Base-by-base conservation (phyloP, 1,140 invertebrate genomes). In the Lordiphosa clarofinis region DNA sequence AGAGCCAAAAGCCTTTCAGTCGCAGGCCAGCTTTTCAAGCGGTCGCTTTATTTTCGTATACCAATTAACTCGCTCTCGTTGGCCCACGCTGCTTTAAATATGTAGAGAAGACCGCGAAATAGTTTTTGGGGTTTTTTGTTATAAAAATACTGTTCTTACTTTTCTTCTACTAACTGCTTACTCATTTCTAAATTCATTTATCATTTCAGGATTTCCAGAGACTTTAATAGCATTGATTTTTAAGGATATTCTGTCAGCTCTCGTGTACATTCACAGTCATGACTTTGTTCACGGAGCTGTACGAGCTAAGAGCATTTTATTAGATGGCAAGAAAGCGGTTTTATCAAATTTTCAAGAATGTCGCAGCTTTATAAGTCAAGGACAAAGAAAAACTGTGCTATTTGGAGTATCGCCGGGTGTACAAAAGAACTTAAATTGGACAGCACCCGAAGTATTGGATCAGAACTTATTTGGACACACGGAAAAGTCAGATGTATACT, bases 391-490 rank as follows among this genome's bases (percentile, higher is more conserved):
- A 65, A 91, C 89, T 49, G 91, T 90, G 10, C 90, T 97, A 10
- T 94, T 95, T 89, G 92, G 92, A 53, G 94, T 95, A 87, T 95
- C 96, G 4, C 89, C 91, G 1, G 92, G 92, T 21, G 93, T 92
- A 35, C 90, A 92, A 53, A 90, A 92, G 28, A 94, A 95, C 84
- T 88, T 97, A 1, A 95, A 96, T 88, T 97, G 96, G 95, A 90
- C 96, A 2, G 96, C 95, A 87, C 96, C 96, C 12, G 97, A 98
- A 90, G 89, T 98, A n/a, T 89, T 98, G 15, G 94, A 96, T 90
- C 96, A 97, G 93, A 97, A 97, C 90, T 90, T 98, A 54, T 91
- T 92, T 69, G 96, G 97, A 6, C 98, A 97, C 82, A 94, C 95
- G 86, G 94, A 94, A 82, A 95, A 95, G 73, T 96, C 95, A 3